Conservation (phyloP, 2,888 invertebrate species). For the Orthosia incerta region DNA sequence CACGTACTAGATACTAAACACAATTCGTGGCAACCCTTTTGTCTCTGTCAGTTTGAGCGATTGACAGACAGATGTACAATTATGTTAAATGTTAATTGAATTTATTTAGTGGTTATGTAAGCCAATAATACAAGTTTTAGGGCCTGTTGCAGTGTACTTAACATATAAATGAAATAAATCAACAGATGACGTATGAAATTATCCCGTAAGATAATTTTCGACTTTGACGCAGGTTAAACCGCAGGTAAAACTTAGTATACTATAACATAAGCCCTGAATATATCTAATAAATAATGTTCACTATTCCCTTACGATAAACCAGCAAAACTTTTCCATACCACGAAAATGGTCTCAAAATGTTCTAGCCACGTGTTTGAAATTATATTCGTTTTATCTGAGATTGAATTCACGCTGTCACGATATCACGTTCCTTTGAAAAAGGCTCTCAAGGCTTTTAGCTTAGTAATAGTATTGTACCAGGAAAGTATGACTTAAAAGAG, state of each 20-base stretch:
- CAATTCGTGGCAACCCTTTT: constrained; percentile 13
- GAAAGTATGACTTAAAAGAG: constrained; percentile 12
- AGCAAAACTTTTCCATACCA: background rate
- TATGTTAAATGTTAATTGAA: background rate
- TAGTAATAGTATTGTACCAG: constrained; percentile 34
- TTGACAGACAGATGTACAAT: constrained; percentile 15
- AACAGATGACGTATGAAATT: no score
- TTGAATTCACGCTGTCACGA: constrained; percentile 42
- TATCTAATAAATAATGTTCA: background rate
- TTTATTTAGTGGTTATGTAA: background rate
- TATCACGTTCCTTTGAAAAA: constrained; percentile 43
- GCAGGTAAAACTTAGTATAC: no score
- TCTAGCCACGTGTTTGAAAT: constrained; percentile 36
- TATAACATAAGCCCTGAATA: background rate
- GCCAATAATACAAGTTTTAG: background rate
- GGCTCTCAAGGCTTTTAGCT: constrained; percentile 46
- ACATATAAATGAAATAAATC: no score
- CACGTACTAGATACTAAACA: constrained; percentile 17
- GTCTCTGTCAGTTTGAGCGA: constrained; percentile 16
- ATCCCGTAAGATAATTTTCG: no score
- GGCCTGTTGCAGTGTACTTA: background rate
- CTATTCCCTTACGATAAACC: background rate
- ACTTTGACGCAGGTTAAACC: no score
- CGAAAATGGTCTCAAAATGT: constrained; percentile 13
- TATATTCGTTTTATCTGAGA: constrained; percentile 49